phyloP scores from a whole-genome alignment of 2,797 vertebrate genomes.

The Hypotaenidia philippensis region DNA sequence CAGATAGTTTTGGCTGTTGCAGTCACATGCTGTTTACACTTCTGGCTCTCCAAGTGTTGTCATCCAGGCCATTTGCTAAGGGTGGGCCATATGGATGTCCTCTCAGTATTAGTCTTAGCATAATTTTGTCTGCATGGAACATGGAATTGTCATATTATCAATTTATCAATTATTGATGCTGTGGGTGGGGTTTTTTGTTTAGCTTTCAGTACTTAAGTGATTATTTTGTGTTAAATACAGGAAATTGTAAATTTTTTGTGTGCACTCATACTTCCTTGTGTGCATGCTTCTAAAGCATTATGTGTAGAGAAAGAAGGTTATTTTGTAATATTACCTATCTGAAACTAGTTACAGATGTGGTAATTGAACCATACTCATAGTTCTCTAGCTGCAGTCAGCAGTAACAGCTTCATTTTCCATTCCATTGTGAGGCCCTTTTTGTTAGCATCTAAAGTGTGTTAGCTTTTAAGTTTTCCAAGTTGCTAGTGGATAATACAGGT shows the following conservation, averaged over 20 bases:
- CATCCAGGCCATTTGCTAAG: background rate
- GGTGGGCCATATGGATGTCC: background rate
- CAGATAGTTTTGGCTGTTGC: background rate
- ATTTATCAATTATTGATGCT: background rate
- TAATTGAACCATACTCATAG: background rate
- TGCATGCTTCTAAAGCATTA: background rate
- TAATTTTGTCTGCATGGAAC: background rate
- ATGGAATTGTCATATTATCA: background rate
- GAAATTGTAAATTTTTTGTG: background rate
- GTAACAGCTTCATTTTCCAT: background rate
- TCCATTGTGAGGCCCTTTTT: background rate
- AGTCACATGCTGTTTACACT: fast-evolving
- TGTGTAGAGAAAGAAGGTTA: background rate
- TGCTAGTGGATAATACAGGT: background rate
- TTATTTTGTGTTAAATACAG: background rate
- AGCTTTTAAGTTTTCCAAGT: background rate
- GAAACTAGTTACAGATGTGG: background rate
- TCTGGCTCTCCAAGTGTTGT: background rate
- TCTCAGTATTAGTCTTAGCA: background rate
- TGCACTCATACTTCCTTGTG: background rate
- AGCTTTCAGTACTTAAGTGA: background rate
- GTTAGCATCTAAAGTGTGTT: background rate
- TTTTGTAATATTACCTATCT: background rate
- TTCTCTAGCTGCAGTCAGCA: background rate
- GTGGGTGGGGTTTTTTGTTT: background rate